Evolutionary conservation across 2,113 vertebrate species (phyloP), one percentile per base, ranked within the genome.

Genomic region (Pungitius pungitius): DNA sequence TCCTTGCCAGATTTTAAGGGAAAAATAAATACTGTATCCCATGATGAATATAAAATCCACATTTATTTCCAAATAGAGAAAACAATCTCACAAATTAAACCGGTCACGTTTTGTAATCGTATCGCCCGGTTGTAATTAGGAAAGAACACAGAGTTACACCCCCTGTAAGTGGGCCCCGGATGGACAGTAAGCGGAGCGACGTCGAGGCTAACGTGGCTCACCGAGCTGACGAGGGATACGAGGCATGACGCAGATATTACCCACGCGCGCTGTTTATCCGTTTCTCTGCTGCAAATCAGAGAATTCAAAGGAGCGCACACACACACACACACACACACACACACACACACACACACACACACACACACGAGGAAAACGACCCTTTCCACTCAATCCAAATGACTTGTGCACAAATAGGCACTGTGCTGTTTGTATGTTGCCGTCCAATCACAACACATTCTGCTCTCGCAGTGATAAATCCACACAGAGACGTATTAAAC

Each of bases 221-320:
- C 72, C 78, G 64, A 69, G 77, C 78, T 73, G 83, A 81, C 69
- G 52, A 71, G 77, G 71, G 59, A 86, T 68, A 77, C 70, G 83
- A 87, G 78, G 75, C 82, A 55, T 83, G 77, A 81, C 51, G n/a
- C 68, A 62, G 65, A 68, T 43, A 79, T 81, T 75, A 83, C 54
- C 55, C n/a, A n/a, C n/a, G n/a, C n/a, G n/a, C n/a, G 47, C n/a
- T 22, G 45, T 39, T 67, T 74, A 45, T 66, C 55, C n/a, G 17
- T 22, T 15, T 68, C 71, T 73, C 60, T 55, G 52, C 60, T 58
- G 75, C 88, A 80, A 89, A 88, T 91, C 83, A 86, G 33, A 69
- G 35, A 66, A 54, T 82, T 78, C 75, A 42, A 70, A 66, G 45
- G 15, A 39, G 58, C 35, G 17, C 18, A 56, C 45, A 47, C 45